These are phyloP conservation scores for Hypomecis atomaria DNA, from an alignment of 2,888 invertebrate genomes.

Conservation along the genomic window DNA sequence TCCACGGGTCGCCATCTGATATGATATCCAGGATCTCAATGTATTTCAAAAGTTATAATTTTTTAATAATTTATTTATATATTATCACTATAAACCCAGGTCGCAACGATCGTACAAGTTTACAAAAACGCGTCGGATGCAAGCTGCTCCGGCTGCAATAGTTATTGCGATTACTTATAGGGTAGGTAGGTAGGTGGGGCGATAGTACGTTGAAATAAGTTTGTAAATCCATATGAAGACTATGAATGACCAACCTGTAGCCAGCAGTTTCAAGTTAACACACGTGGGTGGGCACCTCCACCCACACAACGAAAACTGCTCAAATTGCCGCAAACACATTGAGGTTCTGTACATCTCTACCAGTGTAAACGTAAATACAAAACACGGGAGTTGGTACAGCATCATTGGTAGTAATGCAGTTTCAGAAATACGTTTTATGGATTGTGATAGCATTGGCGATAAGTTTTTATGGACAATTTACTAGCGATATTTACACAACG, in stretches of 20 bases:
- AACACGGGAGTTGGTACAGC: neutral
- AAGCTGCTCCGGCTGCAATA: too few species aligned
- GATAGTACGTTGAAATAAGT: neutral
- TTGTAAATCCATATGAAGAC: too few species aligned
- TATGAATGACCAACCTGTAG: slow-evolving; percentile 48
- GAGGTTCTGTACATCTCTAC: slow-evolving; percentile 59
- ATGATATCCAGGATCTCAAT: too few species aligned
- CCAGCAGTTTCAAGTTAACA: slow-evolving; percentile 63
- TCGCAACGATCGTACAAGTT: too few species aligned
- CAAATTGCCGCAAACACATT: slow-evolving; percentile 59
- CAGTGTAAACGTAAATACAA: slow-evolving; percentile 4
- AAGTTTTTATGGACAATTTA: neutral
- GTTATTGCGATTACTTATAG: too few species aligned
- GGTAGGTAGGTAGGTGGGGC: neutral
- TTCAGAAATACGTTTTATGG: neutral
- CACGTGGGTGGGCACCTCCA: slow-evolving; percentile 77
- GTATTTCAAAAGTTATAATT: too few species aligned
- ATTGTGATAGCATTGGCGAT: neutral
- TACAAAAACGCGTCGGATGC: too few species aligned
- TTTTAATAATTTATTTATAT: too few species aligned
- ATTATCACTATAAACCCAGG: too few species aligned
- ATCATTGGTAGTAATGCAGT: slow-evolving; percentile 11
- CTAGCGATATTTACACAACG: too few species aligned
- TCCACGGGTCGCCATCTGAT: too few species aligned
- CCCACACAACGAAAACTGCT: slow-evolving; percentile 72